phyloP scores from a whole-genome alignment of 1,140 invertebrate genomes.

The Microplitis mediator region DNA sequence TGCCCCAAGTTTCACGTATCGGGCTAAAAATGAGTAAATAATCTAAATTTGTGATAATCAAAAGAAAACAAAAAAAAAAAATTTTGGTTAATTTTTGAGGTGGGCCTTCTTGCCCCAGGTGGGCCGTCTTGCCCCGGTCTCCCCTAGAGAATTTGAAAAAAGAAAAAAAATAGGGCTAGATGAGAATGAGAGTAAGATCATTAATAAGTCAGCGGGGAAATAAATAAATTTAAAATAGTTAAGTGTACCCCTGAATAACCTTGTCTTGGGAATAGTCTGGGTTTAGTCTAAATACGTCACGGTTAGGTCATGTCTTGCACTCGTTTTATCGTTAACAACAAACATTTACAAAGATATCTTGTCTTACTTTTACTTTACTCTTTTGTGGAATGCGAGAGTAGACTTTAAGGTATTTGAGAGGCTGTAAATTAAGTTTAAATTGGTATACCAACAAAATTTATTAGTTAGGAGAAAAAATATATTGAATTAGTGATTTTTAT shows the following conservation, averaged over 20 bases:
- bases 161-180: not conserved
- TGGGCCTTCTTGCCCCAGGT: too few relatives aligned
- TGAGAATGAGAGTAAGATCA: not conserved
- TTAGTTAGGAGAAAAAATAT: not conserved
- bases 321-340: too few relatives aligned
- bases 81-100: too few relatives aligned
- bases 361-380: not conserved
- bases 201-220: conserved; percentile 20
- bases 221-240: conserved; percentile 11
- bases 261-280: conserved; percentile 12
- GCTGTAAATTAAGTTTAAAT: too few relatives aligned
- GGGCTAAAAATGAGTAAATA: too few relatives aligned
- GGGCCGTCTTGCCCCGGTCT: too few relatives aligned
- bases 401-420: too few relatives aligned
- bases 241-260: conserved; percentile 16
- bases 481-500: too few relatives aligned
- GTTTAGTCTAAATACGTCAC: conserved; percentile 18
- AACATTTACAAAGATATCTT: not conserved
- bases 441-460: not conserved
- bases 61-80: too few relatives aligned
- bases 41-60: too few relatives aligned
- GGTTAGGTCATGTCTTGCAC: not conserved
- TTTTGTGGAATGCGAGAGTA: too few relatives aligned
- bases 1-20: too few relatives aligned
- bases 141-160: not conserved